Evolutionary conservation across 2,797 vertebrate genomes (phyloP).

Genomic region (Amblyopsis hoosieri): DNA sequence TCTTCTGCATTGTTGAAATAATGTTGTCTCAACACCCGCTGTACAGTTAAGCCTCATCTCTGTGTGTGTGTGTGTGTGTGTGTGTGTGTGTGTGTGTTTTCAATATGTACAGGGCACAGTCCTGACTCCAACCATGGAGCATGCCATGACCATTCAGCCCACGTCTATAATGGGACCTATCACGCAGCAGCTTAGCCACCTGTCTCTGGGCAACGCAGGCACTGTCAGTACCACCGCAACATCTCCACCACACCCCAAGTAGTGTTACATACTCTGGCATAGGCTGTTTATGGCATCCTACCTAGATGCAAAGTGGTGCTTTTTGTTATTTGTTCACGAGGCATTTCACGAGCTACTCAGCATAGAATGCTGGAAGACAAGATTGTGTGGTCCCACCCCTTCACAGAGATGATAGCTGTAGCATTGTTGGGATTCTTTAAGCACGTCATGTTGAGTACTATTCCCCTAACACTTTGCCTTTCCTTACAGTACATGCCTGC

Average conservation of each 20-base stretch:
- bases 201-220: conserved; percentile 88
- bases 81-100: conserved; percentile 13
- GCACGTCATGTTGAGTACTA: not conserved
- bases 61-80: conserved; percentile 1
- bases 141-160: conserved; percentile 91
- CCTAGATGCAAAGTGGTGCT: too few species aligned
- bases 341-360: too few species aligned
- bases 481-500: conserved; percentile 85
- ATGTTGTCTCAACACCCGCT: too few species aligned
- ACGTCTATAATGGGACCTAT: conserved; percentile 92
- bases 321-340: too few species aligned
- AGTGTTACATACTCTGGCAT: not conserved
- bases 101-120: conserved; percentile 81
- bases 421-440: not conserved
- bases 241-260: conserved; percentile 1
- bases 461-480: conserved; percentile 1
- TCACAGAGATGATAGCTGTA: too few species aligned
- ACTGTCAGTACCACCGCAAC: conserved; percentile 77
- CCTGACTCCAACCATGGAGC: conserved; percentile 90
- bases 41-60: not conserved
- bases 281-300: not conserved
- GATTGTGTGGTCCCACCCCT: too few species aligned
- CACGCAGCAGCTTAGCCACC: conserved; percentile 90
- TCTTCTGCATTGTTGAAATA: too few species aligned
- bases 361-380: too few species aligned